Evolutionary conservation across 1,140 invertebrate genomes (phyloP).

Genomic region (Ruditapes philippinarum): DNA sequence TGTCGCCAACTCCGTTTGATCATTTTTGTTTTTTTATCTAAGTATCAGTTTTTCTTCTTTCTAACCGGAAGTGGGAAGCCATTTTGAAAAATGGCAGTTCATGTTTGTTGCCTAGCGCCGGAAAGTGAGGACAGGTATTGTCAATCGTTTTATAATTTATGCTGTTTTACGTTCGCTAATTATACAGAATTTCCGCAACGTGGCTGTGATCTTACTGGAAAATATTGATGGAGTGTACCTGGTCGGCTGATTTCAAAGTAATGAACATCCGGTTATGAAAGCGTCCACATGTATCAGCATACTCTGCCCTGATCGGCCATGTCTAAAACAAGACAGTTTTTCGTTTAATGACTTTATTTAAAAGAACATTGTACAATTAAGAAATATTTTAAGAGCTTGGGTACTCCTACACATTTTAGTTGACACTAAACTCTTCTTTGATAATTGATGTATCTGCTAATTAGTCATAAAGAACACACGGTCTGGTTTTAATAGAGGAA

Average conservation of each 20-base stretch:
- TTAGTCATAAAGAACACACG: too few relatives aligned
- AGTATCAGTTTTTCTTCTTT: conserved; percentile 38
- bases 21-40: conserved; percentile 46
- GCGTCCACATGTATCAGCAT: conserved; percentile 38
- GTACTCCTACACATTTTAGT: not conserved
- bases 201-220: conserved; percentile 21
- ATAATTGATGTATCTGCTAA: too few relatives aligned
- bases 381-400: not conserved
- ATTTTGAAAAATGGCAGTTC: conserved; percentile 58
- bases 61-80: conserved; percentile 48
- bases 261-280: conserved; percentile 43
- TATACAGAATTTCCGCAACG: conserved; percentile 28
- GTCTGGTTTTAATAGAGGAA: too few relatives aligned
- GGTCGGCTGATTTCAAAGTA: conserved; percentile 28
- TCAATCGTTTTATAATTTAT: conserved; percentile 54
- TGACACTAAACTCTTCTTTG: too few relatives aligned
- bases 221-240: conserved; percentile 12
- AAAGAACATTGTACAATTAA: not conserved
- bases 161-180: conserved; percentile 50
- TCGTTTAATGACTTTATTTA: conserved; percentile 16
- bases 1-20: conserved; percentile 36
- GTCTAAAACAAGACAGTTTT: not conserved
- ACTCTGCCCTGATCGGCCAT: not conserved
- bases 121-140: conserved; percentile 48
- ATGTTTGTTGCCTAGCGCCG: conserved; percentile 48